phyloP scores from a whole-genome alignment of 2,113 vertebrate genomes.

The Sinocyclocheilus maitianheensis region DNA sequence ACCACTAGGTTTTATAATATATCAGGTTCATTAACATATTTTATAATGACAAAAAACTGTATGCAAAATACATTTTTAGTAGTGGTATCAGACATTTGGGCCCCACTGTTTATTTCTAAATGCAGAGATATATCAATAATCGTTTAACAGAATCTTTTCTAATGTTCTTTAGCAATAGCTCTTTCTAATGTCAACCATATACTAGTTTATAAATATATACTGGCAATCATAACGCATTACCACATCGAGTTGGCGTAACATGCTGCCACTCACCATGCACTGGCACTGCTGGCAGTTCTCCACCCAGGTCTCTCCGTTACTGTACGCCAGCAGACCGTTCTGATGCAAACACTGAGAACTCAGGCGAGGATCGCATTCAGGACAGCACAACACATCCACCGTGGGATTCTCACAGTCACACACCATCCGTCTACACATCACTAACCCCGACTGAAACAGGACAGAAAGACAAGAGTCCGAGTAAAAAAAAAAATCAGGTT shows the following conservation, averaged over 20 bases:
- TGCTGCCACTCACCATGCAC: slow-evolving; percentile 84
- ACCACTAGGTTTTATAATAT: neutral
- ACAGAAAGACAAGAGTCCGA: neutral
- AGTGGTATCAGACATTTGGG: neutral
- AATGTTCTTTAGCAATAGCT: neutral
- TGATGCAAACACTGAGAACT: slow-evolving; percentile 95
- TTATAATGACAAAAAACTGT: neutral
- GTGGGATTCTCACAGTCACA: slow-evolving; percentile 98
- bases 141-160: neutral
- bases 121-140: neutral
- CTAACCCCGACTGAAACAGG: slow-evolving; percentile 82
- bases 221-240: neutral
- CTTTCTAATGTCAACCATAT: neutral
- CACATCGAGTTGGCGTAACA: neutral
- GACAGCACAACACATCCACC: slow-evolving; percentile 95
- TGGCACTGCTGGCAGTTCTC: slow-evolving; percentile 96
- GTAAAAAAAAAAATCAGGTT: neutral
- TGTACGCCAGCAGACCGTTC: slow-evolving; percentile 87
- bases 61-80: neutral
- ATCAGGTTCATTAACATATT: neutral
- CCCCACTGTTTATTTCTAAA: neutral
- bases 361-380: slow-evolving; percentile 93
- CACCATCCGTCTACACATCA: slow-evolving; percentile 97
- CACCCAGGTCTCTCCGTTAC: slow-evolving; percentile 94
- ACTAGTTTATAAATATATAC: neutral